Conservation (phyloP, 2,113 vertebrate genomes). For the Aviceda subcristata region DNA sequence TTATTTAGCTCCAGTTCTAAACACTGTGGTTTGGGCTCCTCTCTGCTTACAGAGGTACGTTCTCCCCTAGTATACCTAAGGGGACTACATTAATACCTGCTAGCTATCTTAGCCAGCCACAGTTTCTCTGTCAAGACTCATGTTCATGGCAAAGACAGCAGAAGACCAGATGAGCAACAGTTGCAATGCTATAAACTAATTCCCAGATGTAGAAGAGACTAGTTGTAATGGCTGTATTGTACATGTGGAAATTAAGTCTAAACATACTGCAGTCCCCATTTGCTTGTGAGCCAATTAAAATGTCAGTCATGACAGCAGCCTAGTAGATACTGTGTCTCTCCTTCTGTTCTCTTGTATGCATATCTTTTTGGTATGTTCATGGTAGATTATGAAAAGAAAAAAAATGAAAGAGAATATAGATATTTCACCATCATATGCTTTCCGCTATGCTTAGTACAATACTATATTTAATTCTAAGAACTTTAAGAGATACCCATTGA, state of each 20-base stretch:
- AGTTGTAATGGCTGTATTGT: conserved; percentile 25
- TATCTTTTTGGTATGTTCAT: not conserved
- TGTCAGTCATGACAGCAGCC: conserved; percentile 36
- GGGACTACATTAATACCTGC: not conserved
- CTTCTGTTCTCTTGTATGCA: not conserved
- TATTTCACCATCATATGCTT: not conserved
- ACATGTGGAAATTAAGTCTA: conserved; percentile 55
- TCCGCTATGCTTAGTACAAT: not conserved
- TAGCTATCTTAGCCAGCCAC: conserved; percentile 8
- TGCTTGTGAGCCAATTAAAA: conserved; percentile 19
- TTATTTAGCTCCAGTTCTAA: not conserved
- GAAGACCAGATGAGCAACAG: conserved; percentile 55
- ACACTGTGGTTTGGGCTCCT: not conserved
- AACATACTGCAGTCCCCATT: conserved; percentile 32
- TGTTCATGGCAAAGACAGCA: conserved; percentile 30
- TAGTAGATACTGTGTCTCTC: conserved; percentile 7
- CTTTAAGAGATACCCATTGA: not conserved
- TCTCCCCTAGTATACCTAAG: not conserved
- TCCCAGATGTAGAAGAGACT: conserved; percentile 56
- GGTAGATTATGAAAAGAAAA: not conserved
- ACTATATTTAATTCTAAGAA: not conserved
- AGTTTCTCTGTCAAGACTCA: conserved; percentile 17
- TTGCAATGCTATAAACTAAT: conserved; percentile 43
- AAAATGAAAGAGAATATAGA: not conserved
- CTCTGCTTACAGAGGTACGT: not conserved